These are phyloP conservation scores for Zosterops lateralis DNA, from an alignment of 2,113 vertebrate genomes.

Conservation along the genomic window DNA sequence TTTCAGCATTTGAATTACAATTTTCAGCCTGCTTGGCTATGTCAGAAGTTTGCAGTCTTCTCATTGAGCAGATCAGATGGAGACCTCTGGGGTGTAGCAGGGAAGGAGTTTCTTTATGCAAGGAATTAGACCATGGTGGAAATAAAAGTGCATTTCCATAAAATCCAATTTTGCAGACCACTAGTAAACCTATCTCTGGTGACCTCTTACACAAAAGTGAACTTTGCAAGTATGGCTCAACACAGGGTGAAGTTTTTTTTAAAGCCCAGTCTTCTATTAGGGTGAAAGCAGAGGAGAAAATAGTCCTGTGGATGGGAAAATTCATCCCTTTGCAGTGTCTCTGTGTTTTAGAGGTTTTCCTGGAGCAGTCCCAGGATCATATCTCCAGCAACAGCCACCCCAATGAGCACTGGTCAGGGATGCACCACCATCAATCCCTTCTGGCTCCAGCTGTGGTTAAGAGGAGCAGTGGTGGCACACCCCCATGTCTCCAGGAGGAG, in stretches of 20 bases:
- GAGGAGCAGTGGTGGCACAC: background rate
- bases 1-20: background rate
- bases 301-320: background rate
- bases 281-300: background rate
- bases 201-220: background rate
- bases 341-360: background rate
- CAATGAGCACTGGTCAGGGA: rapidly evolving
- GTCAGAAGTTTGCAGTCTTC: background rate
- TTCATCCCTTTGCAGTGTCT: background rate
- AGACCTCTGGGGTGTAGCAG: background rate
- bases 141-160: constrained; percentile 37
- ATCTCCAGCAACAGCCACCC: background rate
- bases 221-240: background rate
- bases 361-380: background rate
- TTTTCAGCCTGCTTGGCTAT: background rate
- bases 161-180: background rate
- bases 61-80: background rate
- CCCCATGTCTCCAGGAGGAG: background rate
- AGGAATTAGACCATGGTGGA: background rate
- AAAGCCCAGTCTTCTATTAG: background rate
- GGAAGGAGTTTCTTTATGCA: background rate
- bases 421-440: rapidly evolving
- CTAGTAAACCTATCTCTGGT: background rate
- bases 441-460: too few relatives aligned
- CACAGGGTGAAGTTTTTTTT: background rate